These are phyloP conservation scores for Apistogramma diplotaenia DNA, from an alignment of 2,113 vertebrate genomes.

Conservation along the genomic window DNA sequence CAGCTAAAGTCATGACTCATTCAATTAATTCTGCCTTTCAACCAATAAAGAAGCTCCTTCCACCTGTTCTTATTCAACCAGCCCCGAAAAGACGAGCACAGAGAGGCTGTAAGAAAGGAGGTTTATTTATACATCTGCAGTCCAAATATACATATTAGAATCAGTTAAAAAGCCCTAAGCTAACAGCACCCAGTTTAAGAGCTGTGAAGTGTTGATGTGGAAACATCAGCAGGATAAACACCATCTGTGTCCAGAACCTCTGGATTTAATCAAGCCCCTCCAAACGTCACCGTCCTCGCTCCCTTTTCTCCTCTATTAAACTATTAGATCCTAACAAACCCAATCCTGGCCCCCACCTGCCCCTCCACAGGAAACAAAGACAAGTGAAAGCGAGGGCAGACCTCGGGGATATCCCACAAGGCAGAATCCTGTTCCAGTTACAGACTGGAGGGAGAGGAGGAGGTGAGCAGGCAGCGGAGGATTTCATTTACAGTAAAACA, in stretches of 20 bases:
- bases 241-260: constrained; percentile 46
- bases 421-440: constrained; percentile 68
- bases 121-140: constrained; percentile 70
- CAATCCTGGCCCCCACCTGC: constrained; percentile 23
- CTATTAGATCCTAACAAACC: constrained; percentile 50
- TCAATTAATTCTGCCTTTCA: not conserved
- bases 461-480: constrained; percentile 63
- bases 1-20: not conserved
- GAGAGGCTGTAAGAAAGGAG: constrained; percentile 59
- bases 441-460: constrained; percentile 51
- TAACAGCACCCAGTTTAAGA: constrained; percentile 59
- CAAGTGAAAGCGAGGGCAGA: constrained; percentile 56
- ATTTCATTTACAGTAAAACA: constrained; percentile 78
- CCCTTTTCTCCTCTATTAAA: constrained; percentile 43
- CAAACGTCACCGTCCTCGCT: constrained; percentile 12
- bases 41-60: not conserved
- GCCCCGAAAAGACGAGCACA: constrained; percentile 1
- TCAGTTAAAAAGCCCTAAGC: constrained; percentile 59
- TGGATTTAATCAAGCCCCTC: constrained; percentile 51
- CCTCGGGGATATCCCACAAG: constrained; percentile 66
- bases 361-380: constrained; percentile 48
- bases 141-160: constrained; percentile 74
- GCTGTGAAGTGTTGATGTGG: constrained; percentile 48
- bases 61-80: not conserved
- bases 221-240: constrained; percentile 52